A percentile compares a stretch with the other conserved stretches of the same genome.
Conservation (phyloP, 2,113 vertebrate species). For the Phrynocephalus versicolor region DNA sequence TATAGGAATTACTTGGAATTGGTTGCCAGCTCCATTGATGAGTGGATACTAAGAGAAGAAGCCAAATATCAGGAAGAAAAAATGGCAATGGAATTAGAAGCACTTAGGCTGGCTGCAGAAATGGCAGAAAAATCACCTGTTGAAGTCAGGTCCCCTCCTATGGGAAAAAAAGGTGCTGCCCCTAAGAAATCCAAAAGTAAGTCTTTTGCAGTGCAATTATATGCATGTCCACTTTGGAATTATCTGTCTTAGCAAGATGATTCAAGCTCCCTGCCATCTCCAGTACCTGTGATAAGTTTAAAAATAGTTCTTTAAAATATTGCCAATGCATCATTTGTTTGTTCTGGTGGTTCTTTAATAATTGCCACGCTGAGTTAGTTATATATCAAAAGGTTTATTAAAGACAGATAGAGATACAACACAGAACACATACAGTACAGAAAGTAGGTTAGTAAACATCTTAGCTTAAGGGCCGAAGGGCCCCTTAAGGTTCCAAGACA, state of each 20-base stretch:
- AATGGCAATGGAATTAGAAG: slow-evolving; percentile 62
- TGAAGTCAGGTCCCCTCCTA: slow-evolving; percentile 25
- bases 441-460: too few relatives aligned
- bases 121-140: slow-evolving; percentile 30
- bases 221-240: not conserved
- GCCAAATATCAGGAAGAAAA: slow-evolving; percentile 73
- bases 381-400: too few relatives aligned
- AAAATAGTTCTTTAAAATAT: too few relatives aligned
- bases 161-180: slow-evolving; percentile 32
- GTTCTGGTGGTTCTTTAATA: too few relatives aligned
- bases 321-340: too few relatives aligned
- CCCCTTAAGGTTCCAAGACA: too few relatives aligned
- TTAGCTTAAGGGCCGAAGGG: too few relatives aligned
- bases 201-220: not conserved
- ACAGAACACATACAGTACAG: too few relatives aligned
- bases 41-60: slow-evolving; percentile 85
- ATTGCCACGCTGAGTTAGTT: too few relatives aligned
- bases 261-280: not conserved
- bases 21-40: slow-evolving; percentile 79
- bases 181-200: slow-evolving; percentile 58
- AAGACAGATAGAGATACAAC: too few relatives aligned
- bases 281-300: not conserved
- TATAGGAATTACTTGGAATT: slow-evolving; percentile 86
- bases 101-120: slow-evolving; percentile 12
- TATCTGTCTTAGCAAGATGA: not conserved